Evolutionary conservation across 2,888 invertebrate genomes (phyloP), one percentile per base, ranked within the genome.

Genomic region (Torymus auratus): DNA sequence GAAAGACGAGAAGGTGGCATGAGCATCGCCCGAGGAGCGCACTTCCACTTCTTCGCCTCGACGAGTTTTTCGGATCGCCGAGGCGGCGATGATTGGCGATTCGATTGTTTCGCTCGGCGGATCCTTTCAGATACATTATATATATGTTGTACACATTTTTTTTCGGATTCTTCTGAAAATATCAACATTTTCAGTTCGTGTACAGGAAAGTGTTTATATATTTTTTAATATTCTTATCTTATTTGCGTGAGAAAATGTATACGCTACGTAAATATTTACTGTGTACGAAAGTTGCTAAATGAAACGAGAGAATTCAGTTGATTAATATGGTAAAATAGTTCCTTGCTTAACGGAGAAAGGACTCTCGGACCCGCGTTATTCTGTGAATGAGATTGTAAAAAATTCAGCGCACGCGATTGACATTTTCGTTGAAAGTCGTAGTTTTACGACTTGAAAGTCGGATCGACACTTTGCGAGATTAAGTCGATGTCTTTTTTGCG

Each of bases 401-500:
- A 70, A 77, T 77, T 77, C 71, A 64, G 65, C n/a, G 56, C 77
- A 78, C 70, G 28, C 28, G 70, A 53, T 55, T 65, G 77, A 78
- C 64, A 50, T 71, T 78, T 78, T 68, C 52, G 62, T 41, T 67
- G 56, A 50, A 67, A 58, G 58, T 67, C 58, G 58, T 67, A 52
- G 20, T 67, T 74, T 76, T 76, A 69, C 62, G 68, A 28, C 60
- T 28, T 1, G 61, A 75, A 50, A 50, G 58, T 65, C 56, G 20
- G 53, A 53, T 78, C 71, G 78, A 71, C 78, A 64, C 71, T 78
- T 71, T 71, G 17, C 71, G 17, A 64, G 71, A 71, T 76, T 76
- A 69, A 76, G 76, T 41, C 74, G 64, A 67, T 67, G 71, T 67
- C 75, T 75, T 73, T 75, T 73, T 67, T 67, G 58, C 23, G 13